A percentile compares a stretch with the other conserved stretches of the same genome.
Conservation (phyloP, 2,888 invertebrate species). For the Drosophila paranaensis region DNA sequence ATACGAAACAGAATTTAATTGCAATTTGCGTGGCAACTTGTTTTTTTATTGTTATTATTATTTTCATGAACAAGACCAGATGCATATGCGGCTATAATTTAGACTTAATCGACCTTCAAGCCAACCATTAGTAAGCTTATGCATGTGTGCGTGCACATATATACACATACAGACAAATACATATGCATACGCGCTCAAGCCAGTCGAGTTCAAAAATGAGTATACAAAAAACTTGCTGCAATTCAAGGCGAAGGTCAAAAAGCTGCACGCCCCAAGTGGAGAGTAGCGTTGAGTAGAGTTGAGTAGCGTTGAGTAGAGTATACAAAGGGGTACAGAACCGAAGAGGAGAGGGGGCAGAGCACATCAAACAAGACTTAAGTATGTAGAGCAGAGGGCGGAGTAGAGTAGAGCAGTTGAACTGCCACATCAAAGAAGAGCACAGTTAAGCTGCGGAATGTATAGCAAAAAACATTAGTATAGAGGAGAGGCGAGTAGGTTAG, state of each 20-base stretch:
- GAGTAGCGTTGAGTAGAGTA: not conserved
- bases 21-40: slow-evolving; percentile 22
- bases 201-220: slow-evolving; percentile 34
- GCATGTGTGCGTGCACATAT: not conserved
- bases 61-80: slow-evolving; percentile 5
- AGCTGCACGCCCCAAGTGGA: slow-evolving; percentile 47
- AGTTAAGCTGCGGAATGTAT: not conserved
- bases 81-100: slow-evolving; percentile 21
- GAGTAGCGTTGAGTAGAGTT: not conserved
- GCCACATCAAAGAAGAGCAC: not conserved
- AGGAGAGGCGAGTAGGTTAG: not conserved
- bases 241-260: slow-evolving; percentile 76
- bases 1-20: slow-evolving; percentile 20
- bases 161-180: not conserved
- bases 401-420: not conserved
- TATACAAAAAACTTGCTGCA: slow-evolving; percentile 25
- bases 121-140: slow-evolving; percentile 6
- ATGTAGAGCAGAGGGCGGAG: not conserved
- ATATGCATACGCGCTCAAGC: slow-evolving; percentile 10
- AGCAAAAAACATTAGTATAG: not conserved
- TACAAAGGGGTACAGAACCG: too few species aligned
- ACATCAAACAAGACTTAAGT: too few species aligned
- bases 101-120: slow-evolving; percentile 17
- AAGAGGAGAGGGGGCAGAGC: not conserved
- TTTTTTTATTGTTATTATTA: not conserved